Base-by-base conservation (phyloP, 2,888 invertebrate species). In the Ligdia adustata region DNA sequence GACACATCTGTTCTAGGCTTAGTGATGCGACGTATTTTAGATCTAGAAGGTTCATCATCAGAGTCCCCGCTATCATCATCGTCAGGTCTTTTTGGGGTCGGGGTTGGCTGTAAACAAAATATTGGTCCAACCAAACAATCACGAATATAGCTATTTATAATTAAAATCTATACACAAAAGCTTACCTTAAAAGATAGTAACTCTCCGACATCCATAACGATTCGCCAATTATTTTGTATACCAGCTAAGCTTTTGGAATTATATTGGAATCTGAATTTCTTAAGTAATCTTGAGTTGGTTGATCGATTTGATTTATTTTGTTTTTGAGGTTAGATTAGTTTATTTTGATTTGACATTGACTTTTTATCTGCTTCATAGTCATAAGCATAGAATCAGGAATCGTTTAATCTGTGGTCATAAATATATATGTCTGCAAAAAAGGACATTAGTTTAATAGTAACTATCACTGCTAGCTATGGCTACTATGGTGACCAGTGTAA, bases 1-100 rank as follows among this genome's bases (percentile, higher is more conserved):
- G 66, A 49, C 29, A 70, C 63, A 14, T 84, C 90, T n/a, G 87
- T 89, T 56, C 85, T 90, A 6, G 89, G 75, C 52, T 92, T 90
- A 1, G 91, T 91, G 46, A 92, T 79, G 29, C 92, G 91, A n/a
- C 92, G 91, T 78, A 92, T 88, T 75, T 93, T 94, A 0, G 92
- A 83, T 61, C 91, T 93, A 53, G 93, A 92, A 60, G 90, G 89
- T 48, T 93, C 92, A 53, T 93, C 93, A 13, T 94, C 93, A 7
- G 93, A 92, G 44, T 93, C 91, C 20, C 92, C 92, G 57, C 94
- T 94, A 35, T 93, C 93, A 51, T 94, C 95, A 14, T 92, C 92
- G 58, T 65, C 82, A 12, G 93, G 93, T 52, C 96, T 91, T 81
- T 96, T 96, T 4, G 96, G 94, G 4, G 95, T 96, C 71, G 95